phyloP scores from a whole-genome alignment of 2,797 vertebrate species.

The Urocyon cinereoargenteus region DNA sequence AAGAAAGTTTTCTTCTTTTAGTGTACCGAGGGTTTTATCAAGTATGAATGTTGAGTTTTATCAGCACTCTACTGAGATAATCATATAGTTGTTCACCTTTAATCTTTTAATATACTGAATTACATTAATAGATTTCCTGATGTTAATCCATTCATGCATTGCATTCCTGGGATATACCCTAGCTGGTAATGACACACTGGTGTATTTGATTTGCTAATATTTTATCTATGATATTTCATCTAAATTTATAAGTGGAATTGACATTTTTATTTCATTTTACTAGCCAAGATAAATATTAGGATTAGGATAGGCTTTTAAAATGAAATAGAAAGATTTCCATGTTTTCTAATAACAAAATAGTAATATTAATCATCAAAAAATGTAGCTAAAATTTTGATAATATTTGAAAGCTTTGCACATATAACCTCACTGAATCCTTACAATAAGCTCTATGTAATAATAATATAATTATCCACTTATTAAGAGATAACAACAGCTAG shows the following conservation, averaged over 20 bases:
- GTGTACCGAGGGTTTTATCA: neutral
- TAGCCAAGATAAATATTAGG: constrained; percentile 29
- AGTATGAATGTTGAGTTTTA: constrained; percentile 45
- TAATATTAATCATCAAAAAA: constrained; percentile 30
- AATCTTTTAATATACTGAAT: constrained; percentile 70
- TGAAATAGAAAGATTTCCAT: neutral
- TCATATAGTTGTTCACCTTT: constrained; percentile 60
- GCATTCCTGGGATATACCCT: constrained; percentile 8
- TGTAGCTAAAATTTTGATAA: neutral
- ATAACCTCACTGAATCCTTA: neutral
- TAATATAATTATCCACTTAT: constrained; percentile 59
- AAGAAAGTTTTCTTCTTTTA: constrained; percentile 36
- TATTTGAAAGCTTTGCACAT: neutral
- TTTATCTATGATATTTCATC: constrained; percentile 53
- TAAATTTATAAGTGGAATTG: constrained; percentile 60
- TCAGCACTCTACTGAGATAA: constrained; percentile 58
- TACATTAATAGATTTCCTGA: constrained; percentile 73
- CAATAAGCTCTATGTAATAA: neutral
- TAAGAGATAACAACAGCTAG: constrained; percentile 32
- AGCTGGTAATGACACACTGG: constrained; percentile 41
- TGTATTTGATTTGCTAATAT: constrained; percentile 53
- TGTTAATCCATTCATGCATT: constrained; percentile 60
- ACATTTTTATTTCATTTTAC: constrained; percentile 59
- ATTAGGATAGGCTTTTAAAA: constrained; percentile 48
- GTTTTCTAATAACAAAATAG: constrained; percentile 41